Percentiles rank a stretch among this genome's conserved stretches.
These are phyloP conservation scores for Lypha dubia DNA, from an alignment of 2,888 invertebrate species.

Conservation along the genomic window DNA sequence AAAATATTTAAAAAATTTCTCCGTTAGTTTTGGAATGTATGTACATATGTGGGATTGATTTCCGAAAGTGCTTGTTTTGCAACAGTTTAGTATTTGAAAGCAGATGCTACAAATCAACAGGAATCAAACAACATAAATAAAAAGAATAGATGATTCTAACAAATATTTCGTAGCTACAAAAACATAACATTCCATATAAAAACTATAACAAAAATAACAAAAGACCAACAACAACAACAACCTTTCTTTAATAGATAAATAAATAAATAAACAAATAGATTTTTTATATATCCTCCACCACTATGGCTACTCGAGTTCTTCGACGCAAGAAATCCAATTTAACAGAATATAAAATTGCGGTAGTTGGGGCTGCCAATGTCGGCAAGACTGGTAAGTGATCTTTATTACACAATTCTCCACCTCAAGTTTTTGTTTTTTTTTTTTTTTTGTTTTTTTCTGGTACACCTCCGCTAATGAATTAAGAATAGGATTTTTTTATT, in stretches of 20 bases:
- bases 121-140: conserved; percentile 27
- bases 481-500: not conserved
- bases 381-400: conserved; percentile 94
- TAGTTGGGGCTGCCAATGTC: conserved; percentile 94
- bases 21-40: not conserved
- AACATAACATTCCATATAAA: conserved; percentile 18
- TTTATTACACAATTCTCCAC: not conserved
- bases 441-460: no score
- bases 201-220: conserved; percentile 4
- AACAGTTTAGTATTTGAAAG: conserved; percentile 19
- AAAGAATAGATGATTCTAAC: not conserved
- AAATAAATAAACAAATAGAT: conserved; percentile 35
- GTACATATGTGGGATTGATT: conserved; percentile 4
- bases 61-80: conserved; percentile 22
- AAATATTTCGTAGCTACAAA: conserved; percentile 50
- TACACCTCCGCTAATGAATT: not conserved
- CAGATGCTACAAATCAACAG: conserved; percentile 13
- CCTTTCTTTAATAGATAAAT: conserved; percentile 8
- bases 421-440: no score
- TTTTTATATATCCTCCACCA: conserved; percentile 6
- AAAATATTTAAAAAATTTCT: not conserved
- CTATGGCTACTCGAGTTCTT: conserved; percentile 91
- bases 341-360: conserved; percentile 95
- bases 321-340: conserved; percentile 94
- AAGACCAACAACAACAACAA: conserved; percentile 14